phyloP scores from a whole-genome alignment of 2,797 vertebrate species.

The Margarornis squamiger region DNA sequence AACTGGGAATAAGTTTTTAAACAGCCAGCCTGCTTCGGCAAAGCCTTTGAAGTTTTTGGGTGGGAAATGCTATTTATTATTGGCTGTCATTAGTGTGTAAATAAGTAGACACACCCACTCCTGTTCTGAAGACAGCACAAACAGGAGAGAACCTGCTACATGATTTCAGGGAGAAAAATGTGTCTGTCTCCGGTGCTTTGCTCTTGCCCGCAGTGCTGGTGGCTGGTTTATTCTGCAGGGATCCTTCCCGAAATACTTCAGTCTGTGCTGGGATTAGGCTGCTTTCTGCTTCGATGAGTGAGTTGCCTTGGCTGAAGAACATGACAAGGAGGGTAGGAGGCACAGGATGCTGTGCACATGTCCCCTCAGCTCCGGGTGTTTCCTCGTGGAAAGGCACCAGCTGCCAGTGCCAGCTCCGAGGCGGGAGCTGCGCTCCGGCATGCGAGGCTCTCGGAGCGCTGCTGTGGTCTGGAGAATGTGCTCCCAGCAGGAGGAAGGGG shows the following conservation, averaged over 20 bases:
- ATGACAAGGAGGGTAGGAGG: not conserved
- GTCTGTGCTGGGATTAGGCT: not conserved
- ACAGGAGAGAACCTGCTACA: not conserved
- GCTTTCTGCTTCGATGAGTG: not conserved
- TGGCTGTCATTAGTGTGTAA: conserved; percentile 1
- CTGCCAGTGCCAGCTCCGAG: not conserved
- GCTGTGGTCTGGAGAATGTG: not conserved
- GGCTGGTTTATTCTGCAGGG: not conserved
- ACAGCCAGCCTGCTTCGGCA: not conserved
- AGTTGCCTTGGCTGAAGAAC: conserved; percentile 7
- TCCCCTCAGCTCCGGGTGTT: not conserved
- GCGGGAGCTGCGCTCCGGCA: not conserved
- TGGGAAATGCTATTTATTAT: conserved; percentile 16
- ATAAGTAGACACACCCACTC: conserved; percentile 44
- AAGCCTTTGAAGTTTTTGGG: not conserved
- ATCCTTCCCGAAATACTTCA: not conserved
- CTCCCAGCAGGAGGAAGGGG: not conserved
- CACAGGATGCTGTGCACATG: conserved; percentile 28
- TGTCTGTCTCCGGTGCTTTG: not conserved
- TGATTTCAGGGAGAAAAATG: not conserved
- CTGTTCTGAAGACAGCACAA: not conserved
- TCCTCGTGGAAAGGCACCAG: conserved; percentile 36
- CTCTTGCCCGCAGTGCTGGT: not conserved
- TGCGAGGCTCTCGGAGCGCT: not conserved
- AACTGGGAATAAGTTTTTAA: not conserved